A percentile compares a stretch with the other conserved stretches of the same genome.
phyloP scores from a whole-genome alignment of 2,888 invertebrate species.

The Euclidia mi region DNA sequence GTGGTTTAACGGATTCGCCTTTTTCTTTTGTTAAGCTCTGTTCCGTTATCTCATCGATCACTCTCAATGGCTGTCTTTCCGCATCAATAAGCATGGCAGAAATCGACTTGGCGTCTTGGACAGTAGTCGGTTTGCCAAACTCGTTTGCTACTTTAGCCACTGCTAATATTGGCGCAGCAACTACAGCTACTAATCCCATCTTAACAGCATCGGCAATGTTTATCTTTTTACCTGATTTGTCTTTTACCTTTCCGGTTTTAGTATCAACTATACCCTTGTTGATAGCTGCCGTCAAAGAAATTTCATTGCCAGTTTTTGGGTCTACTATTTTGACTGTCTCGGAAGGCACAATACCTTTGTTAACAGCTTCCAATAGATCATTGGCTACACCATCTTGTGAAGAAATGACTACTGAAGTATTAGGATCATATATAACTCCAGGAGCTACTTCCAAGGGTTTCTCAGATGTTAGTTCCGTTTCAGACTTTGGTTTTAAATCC shows the following conservation, averaged over 20 bases:
- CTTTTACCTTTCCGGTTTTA: conserved; percentile 91
- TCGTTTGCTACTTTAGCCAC: conserved; percentile 89
- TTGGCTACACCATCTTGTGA: conserved; percentile 91
- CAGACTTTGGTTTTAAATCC: conserved; percentile 4
- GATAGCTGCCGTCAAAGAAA: conserved; percentile 94
- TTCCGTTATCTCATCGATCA: conserved; percentile 86
- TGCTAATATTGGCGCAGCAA: conserved; percentile 94
- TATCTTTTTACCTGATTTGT: conserved; percentile 91
- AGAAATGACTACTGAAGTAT: conserved; percentile 92
- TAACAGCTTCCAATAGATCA: conserved; percentile 93
- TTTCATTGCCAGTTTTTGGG: conserved; percentile 92
- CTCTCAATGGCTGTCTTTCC: conserved; percentile 82
- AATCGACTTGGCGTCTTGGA: conserved; percentile 71
- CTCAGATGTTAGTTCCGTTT: background rate
- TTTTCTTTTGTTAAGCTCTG: conserved; percentile 81
- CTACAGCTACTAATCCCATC: conserved; percentile 93
- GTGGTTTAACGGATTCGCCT: conserved; percentile 66
- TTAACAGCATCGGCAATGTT: conserved; percentile 94
- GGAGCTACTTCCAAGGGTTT: conserved; percentile 91
- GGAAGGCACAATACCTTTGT: conserved; percentile 92
- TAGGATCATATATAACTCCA: conserved; percentile 94
- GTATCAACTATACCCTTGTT: conserved; percentile 93
- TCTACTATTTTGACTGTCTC: conserved; percentile 92
- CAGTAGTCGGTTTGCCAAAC: conserved; percentile 45
- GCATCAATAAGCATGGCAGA: conserved; percentile 84